A percentile compares a stretch with the other conserved stretches of the same genome.
phyloP scores from a whole-genome alignment of 2,888 invertebrate genomes.

The Heliconius ethilla region DNA sequence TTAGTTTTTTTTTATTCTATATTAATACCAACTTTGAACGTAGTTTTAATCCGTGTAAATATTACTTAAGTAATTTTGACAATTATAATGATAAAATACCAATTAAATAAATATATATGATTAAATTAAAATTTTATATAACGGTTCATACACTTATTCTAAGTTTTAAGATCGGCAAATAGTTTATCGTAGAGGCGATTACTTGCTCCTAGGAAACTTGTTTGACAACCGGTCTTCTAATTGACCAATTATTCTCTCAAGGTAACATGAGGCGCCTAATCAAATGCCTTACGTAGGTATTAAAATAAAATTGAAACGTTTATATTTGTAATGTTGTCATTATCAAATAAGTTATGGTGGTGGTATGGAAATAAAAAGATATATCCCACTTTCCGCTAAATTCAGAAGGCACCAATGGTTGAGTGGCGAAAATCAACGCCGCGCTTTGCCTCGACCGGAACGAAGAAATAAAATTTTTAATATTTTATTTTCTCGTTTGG shows the following conservation, averaged over 20 bases:
- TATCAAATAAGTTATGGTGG: not conserved
- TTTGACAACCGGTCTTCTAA: conserved; percentile 39
- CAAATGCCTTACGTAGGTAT: conserved; percentile 16
- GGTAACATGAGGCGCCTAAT: conserved; percentile 38
- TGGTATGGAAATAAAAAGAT: not conserved
- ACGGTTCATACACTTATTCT: conserved; percentile 28
- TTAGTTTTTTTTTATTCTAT: not conserved
- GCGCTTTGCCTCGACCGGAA: too few relatives aligned
- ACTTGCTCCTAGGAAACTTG: conserved; percentile 31
- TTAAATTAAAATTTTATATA: conserved; percentile 19
- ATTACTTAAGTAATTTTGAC: not conserved
- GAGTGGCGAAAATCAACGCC: too few relatives aligned
- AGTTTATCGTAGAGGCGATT: conserved; percentile 33
- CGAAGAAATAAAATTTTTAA: too few relatives aligned
- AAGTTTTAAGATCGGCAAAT: conserved; percentile 29
- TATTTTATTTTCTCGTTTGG: too few relatives aligned
- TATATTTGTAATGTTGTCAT: not conserved
- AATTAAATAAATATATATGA: not conserved
- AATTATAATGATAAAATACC: not conserved
- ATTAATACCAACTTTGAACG: not conserved
- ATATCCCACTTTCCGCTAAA: too few relatives aligned
- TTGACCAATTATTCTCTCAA: conserved; percentile 41
- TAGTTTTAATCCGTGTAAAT: too few relatives aligned
- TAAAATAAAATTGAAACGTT: conserved; percentile 27
- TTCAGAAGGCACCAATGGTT: too few relatives aligned